These are phyloP conservation scores for Lutraria lutraria DNA, from an alignment of 2,888 invertebrate species.

Conservation along the genomic window DNA sequence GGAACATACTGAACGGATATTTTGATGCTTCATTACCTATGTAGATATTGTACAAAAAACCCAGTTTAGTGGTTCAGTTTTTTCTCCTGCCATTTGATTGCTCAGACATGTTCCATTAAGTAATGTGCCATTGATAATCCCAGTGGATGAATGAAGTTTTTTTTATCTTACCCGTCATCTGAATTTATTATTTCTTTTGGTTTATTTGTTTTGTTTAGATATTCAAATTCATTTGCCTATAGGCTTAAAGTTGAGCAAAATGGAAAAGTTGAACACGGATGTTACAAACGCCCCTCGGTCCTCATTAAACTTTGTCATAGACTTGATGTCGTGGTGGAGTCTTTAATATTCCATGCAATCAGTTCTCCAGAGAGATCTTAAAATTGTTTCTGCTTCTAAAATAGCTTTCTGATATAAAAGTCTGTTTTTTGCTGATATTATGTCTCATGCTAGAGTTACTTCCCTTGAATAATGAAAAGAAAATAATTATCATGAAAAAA, in stretches of 20 bases:
- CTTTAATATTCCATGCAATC: neutral
- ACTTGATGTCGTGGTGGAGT: neutral
- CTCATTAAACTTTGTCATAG: conserved; percentile 12
- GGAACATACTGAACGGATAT: neutral
- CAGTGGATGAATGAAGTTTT: neutral
- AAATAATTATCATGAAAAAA: neutral
- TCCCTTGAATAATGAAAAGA: neutral
- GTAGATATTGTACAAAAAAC: neutral
- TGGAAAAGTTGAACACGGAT: neutral
- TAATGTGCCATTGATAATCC: neutral
- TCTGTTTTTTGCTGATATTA: neutral
- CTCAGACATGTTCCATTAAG: neutral
- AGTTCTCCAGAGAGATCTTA: neutral
- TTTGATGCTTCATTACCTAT: neutral
- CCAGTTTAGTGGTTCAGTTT: neutral
- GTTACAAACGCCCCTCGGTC: neutral
- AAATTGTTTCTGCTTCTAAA: neutral
- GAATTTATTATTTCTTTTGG: too few species aligned
- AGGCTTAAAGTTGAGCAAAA: neutral
- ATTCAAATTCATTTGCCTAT: neutral
- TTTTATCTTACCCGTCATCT: too few species aligned
- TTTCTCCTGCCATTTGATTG: neutral
- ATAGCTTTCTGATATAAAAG: neutral
- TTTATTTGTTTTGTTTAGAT: neutral
- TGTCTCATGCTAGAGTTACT: neutral